Evolutionary conservation across 2,113 vertebrate species (phyloP).

Genomic region (Oryzias celebensis): DNA sequence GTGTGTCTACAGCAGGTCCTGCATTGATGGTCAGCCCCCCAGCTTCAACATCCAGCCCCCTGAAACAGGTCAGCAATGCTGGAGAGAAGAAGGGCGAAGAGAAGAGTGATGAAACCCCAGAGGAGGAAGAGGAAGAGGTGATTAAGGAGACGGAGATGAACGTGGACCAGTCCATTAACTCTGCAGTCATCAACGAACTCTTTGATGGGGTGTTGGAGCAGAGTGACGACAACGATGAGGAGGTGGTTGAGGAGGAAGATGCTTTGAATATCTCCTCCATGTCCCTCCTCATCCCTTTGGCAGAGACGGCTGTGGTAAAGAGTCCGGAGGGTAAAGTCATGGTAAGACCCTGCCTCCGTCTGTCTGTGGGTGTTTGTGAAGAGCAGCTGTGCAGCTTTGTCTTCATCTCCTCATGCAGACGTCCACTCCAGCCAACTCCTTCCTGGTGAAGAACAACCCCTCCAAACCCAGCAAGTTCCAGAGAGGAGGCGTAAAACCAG

Average conservation of each 20-base stretch:
- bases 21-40: slow-evolving; percentile 15
- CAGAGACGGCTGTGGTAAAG: slow-evolving; percentile 82
- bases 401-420: slow-evolving; percentile 53
- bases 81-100: slow-evolving; percentile 20
- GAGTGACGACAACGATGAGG: slow-evolving; percentile 68
- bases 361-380: neutral
- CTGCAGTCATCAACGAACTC: slow-evolving; percentile 87
- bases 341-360: slow-evolving; percentile 37
- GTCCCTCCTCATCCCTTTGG: slow-evolving; percentile 91
- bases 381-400: neutral
- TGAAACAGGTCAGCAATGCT: slow-evolving; percentile 18
- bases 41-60: slow-evolving; percentile 54
- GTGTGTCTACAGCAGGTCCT: slow-evolving; percentile 6
- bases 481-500: slow-evolving; percentile 70
- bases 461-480: slow-evolving; percentile 81
- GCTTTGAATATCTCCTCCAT: slow-evolving; percentile 95
- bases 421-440: slow-evolving; percentile 79
- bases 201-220: slow-evolving; percentile 85
- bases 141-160: slow-evolving; percentile 73
- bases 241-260: slow-evolving; percentile 77
- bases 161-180: slow-evolving; percentile 82
- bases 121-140: slow-evolving; percentile 30
- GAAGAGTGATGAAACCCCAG: slow-evolving; percentile 16
- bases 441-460: slow-evolving; percentile 65
- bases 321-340: slow-evolving; percentile 82